Evolutionary conservation across 2,888 invertebrate species (phyloP).

Genomic region (Tuberolachnus salignus): DNA sequence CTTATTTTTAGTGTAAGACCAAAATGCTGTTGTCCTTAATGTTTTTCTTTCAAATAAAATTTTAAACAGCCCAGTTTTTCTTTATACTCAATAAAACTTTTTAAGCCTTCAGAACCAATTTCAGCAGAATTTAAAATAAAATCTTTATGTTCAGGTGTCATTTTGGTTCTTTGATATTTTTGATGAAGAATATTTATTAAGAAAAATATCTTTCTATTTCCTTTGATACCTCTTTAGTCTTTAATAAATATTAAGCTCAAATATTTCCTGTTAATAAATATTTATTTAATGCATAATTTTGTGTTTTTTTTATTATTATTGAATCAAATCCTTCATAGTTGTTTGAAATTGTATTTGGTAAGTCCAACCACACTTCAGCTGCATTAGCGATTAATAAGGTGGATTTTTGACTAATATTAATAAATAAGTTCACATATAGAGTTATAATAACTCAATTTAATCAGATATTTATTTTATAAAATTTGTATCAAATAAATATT

Average conservation of each 20-base stretch:
- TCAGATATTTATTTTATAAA: slow-evolving; percentile 15
- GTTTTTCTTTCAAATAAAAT: too few relatives aligned
- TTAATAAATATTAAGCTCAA: too few relatives aligned
- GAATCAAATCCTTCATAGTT: slow-evolving; percentile 5
- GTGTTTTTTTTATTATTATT: slow-evolving; percentile 29
- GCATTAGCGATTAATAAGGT: slow-evolving; percentile 16
- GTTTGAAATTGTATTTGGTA: slow-evolving; percentile 17
- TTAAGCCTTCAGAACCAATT: slow-evolving; percentile 5
- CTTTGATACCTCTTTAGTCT: too few relatives aligned
- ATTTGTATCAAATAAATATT: slow-evolving; percentile 17
- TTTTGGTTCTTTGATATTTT: slow-evolving; percentile 20
- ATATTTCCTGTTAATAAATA: slow-evolving; percentile 9
- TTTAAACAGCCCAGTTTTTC: too few relatives aligned
- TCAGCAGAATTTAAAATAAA: slow-evolving; percentile 30
- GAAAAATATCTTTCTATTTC: too few relatives aligned
- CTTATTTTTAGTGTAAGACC: too few relatives aligned
- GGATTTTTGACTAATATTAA: slow-evolving; percentile 29
- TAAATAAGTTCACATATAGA: slow-evolving; percentile 30
- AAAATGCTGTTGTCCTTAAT: too few relatives aligned
- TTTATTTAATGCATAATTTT: slow-evolving; percentile 32
- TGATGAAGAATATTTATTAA: slow-evolving; percentile 20
- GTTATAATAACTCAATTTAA: slow-evolving; percentile 23
- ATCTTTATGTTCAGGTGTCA: slow-evolving; percentile 15
- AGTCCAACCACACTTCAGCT: slow-evolving; percentile 23
- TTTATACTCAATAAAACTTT: slow-evolving; percentile 8